Evolutionary conservation across 2,888 invertebrate species (phyloP), one percentile per base, ranked within the genome.

Genomic region (Nemotelus pantherinus): DNA sequence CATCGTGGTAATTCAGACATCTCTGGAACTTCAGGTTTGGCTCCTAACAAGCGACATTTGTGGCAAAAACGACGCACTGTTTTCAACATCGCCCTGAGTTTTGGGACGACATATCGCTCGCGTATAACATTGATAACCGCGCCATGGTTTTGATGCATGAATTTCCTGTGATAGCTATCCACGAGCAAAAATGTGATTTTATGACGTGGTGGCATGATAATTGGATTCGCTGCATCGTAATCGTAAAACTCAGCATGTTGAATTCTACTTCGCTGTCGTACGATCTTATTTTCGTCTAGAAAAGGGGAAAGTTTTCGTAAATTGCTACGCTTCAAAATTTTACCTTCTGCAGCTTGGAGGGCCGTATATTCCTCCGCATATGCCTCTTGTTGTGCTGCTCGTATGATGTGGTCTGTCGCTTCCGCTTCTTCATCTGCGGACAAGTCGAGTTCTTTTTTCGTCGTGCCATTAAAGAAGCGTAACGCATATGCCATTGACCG

Each of bases 1-100:
- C 80, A 79, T 7, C 50, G 71, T 5, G 80, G 80, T 9, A 80
- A 50, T 7, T 64, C 80, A 3, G 80, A 82, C 81, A 82, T 82
- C 6, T 81, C 7, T 3, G 82, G 81, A 0, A 78, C 75, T 71
- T 58, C 64, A 53, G 80, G 79, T 2, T 10, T 75, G 9, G 68
- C 77, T 4, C 70, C 75, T 1, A 39, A 43, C 3, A 2, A 3
- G 9, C 43, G 39, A 39, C 63, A 63, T 9, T 3, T 6, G 2
- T 63, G 78, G 70, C 65, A 81, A 0, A 57, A 57, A 2, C 53
- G 9, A 10, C 67, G 77, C 5, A 77, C 53, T 3, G n/a, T 25
- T 53, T 67, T 77, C n/a, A 81, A 65, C 3, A 78, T 10, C 3
- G 53, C 48, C n/a, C 80, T 63, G 45, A 81, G 43, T 39, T 79